Base-by-base conservation (phyloP, 1,140 invertebrate genomes). In the Pseudomyrmex sp. region DNA sequence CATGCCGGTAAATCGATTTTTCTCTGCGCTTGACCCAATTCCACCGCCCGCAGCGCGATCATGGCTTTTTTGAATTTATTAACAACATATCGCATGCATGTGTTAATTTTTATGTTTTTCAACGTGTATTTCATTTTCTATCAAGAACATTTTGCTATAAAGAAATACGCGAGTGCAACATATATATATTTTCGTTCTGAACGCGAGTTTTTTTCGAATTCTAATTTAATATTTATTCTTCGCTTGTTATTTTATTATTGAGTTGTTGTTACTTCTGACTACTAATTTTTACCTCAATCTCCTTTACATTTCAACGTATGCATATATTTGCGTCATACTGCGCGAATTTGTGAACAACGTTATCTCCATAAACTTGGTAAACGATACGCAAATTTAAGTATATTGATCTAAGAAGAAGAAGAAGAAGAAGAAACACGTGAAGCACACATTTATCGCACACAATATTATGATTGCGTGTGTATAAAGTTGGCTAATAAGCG, bases 1-100 rank as follows among this genome's bases (percentile, higher is more conserved):
- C 98, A 98, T 95, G 98, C 98, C 90, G 97, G 97, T 97, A 94
- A 94, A 91, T 90, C 88, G 88, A 91, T 88, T 85, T 80, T 80
- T 76, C 65, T n/a, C 58, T 80, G 58, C 58, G 79, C 58, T 77
- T 76, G 58, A 88, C 69, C 62, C 26, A 66, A 62, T 87, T 86
- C 58, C 68, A 66, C n/a, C 23, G 44, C 12, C 26, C 7, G 12
- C 56, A 52, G 15, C 23, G 15, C 23, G 70, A 62, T 59, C 76
- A 72, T 35, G 54, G 76, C 35, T 3, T 72, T 69, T 80, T 80
- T 52, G 76, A 59, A 23, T 70, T 48, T 26, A 59, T 70, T 1
- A 7, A 7, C 59, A 26, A 8, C 58, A 15, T 18, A 79, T 69
- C 10, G 15, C 50, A 9, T 48, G 15, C 3, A 18, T 50, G 10